A percentile compares a stretch with the other conserved stretches of the same genome.
Evolutionary conservation across 1,140 invertebrate genomes (phyloP).

Genomic region (Orchesella cincta): DNA sequence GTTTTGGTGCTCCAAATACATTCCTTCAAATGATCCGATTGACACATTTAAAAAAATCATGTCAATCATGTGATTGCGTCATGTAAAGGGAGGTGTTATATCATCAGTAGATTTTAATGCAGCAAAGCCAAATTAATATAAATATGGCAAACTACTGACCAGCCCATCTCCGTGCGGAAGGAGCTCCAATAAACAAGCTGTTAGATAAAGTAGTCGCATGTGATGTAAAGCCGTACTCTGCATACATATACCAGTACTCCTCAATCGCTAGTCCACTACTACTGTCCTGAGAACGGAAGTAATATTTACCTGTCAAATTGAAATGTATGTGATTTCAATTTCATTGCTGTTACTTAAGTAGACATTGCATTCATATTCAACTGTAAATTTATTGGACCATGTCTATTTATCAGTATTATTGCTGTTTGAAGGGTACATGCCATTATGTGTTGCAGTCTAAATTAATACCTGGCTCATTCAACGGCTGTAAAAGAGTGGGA

Average conservation of each 20-base stretch:
- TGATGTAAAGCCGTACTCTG: background rate
- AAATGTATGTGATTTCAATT: background rate
- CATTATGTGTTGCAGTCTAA: too few species aligned
- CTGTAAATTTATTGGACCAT: too few species aligned
- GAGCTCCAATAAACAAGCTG: background rate
- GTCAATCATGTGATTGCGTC: background rate
- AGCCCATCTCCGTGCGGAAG: background rate
- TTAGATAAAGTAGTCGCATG: background rate
- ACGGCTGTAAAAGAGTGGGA: too few species aligned
- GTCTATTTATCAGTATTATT: too few species aligned
- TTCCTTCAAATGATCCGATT: background rate
- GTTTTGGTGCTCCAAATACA: background rate
- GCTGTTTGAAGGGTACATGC: too few species aligned
- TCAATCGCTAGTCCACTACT: background rate
- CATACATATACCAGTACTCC: background rate
- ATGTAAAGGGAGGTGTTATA: too few species aligned
- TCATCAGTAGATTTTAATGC: too few species aligned
- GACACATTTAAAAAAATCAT: background rate
- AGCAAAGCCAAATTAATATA: background rate
- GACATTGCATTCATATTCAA: background rate
- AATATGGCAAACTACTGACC: background rate
- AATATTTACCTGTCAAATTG: background rate
- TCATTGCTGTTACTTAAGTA: too few species aligned
- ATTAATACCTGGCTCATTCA: too few species aligned
- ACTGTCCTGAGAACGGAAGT: background rate